Conservation (phyloP, 2,888 invertebrate genomes). For the Cybosia mesomella region DNA sequence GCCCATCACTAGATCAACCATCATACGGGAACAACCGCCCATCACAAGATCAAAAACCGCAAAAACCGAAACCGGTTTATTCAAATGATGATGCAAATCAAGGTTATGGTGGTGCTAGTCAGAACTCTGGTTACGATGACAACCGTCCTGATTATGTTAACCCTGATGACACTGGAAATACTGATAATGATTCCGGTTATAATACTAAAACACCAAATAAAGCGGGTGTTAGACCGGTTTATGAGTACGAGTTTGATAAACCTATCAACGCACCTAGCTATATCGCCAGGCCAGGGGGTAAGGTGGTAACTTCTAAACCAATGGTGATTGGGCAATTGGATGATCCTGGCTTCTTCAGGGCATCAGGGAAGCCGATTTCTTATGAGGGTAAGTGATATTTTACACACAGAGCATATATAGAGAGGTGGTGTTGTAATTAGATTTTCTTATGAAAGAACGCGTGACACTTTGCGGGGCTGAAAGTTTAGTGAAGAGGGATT, state of each 20-base stretch:
- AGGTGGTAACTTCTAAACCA: conserved; percentile 75
- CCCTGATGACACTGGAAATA: conserved; percentile 24
- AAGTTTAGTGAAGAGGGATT: no score
- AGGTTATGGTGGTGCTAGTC: conserved; percentile 23
- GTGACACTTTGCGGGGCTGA: no score
- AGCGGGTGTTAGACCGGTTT: conserved; percentile 71
- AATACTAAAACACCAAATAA: conserved; percentile 37
- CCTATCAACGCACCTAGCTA: conserved; percentile 71
- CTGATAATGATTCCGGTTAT: conserved; percentile 26
- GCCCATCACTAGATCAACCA: background rate
- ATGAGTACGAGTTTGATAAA: conserved; percentile 73
- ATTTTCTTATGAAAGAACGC: background rate
- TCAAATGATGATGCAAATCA: conserved; percentile 29
- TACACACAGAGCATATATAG: background rate
- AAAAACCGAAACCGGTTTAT: conserved; percentile 44
- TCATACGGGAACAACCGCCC: background rate
- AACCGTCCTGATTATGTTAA: conserved; percentile 42
- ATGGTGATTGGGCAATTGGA: conserved; percentile 72
- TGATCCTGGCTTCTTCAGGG: conserved; percentile 55
- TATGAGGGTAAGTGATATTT: conserved; percentile 70
- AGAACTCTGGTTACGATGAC: conserved; percentile 28
- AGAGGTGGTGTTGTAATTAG: background rate
- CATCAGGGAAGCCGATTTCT: conserved; percentile 59
- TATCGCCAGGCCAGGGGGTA: conserved; percentile 67
- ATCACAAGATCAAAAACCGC: conserved; percentile 24